A percentile compares a stretch with the other conserved stretches of the same genome.
phyloP scores from a whole-genome alignment of 2,113 vertebrate species.

The Grantiella picta region DNA sequence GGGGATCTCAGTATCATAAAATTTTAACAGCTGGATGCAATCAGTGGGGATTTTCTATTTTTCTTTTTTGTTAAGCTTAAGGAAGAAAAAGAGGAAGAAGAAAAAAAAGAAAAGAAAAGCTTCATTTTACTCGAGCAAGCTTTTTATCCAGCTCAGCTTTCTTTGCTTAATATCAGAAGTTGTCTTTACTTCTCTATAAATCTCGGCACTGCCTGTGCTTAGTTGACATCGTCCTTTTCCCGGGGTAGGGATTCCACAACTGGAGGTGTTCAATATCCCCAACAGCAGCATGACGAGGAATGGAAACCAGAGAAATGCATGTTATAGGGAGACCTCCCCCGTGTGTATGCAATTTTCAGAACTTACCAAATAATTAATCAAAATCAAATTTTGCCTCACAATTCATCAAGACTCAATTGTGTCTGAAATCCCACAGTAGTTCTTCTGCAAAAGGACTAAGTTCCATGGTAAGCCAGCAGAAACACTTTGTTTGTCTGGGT shows the following conservation, averaged over 20 bases:
- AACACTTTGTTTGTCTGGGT: not conserved
- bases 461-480: not conserved
- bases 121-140: not conserved
- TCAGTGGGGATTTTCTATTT: conserved; percentile 35
- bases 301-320: not conserved
- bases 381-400: not conserved
- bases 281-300: not conserved
- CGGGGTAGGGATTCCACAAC: not conserved
- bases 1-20: conserved; percentile 49
- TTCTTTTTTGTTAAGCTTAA: not conserved
- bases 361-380: not conserved
- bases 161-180: conserved; percentile 24
- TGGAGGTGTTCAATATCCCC: conserved; percentile 26
- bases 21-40: conserved; percentile 56
- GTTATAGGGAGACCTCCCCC: not conserved
- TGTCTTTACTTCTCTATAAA: conserved; percentile 26
- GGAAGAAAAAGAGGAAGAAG: not conserved
- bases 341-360: not conserved
- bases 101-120: not conserved
- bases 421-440: not conserved
- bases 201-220: not conserved
- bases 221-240: not conserved
- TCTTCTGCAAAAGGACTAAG: not conserved
- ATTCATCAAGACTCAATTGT: not conserved
- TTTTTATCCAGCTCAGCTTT: conserved; percentile 6